Conservation (phyloP, 2,888 invertebrate genomes). For the Hypselothyrea guttata region DNA sequence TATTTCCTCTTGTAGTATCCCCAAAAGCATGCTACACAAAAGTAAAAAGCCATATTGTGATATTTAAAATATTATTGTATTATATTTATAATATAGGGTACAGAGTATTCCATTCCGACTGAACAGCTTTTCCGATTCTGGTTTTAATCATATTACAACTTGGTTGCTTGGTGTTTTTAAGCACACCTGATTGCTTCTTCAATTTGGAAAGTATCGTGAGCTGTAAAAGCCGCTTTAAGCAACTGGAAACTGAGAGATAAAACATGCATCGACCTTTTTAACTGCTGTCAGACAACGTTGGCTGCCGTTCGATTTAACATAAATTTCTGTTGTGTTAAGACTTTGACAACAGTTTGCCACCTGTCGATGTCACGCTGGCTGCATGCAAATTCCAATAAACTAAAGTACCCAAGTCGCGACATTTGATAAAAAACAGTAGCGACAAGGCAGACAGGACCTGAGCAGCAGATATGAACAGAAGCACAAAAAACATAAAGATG, state of each 20-base stretch:
- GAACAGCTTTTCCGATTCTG: too few relatives aligned
- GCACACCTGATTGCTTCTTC: constrained; percentile 46
- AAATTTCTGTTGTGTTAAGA: constrained; percentile 55
- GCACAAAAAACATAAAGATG: constrained; percentile 11
- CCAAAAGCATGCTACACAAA: too few relatives aligned
- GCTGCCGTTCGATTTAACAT: constrained; percentile 68
- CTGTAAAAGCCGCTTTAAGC: constrained; percentile 61
- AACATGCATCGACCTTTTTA: constrained; percentile 48
- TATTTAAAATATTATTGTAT: too few relatives aligned
- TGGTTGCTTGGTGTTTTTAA: constrained; percentile 38
- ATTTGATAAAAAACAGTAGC: constrained; percentile 61
- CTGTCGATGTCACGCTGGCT: constrained; percentile 37
- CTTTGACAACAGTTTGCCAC: constrained; percentile 37
- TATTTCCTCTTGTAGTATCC: too few relatives aligned
- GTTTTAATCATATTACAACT: not conserved
- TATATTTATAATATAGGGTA: too few relatives aligned
- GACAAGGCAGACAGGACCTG: constrained; percentile 15
- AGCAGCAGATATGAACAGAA: constrained; percentile 10
- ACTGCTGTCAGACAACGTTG: constrained; percentile 49
- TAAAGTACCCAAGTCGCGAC: constrained; percentile 72
- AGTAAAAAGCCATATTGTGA: too few relatives aligned
- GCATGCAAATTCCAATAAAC: constrained; percentile 76
- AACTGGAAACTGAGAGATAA: constrained; percentile 57
- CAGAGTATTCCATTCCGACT: too few relatives aligned
- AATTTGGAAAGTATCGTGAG: constrained; percentile 13